Percentiles rank a stretch among this genome's conserved stretches.
phyloP scores from a whole-genome alignment of 2,888 invertebrate species.

The Mythimna loreyi region DNA sequence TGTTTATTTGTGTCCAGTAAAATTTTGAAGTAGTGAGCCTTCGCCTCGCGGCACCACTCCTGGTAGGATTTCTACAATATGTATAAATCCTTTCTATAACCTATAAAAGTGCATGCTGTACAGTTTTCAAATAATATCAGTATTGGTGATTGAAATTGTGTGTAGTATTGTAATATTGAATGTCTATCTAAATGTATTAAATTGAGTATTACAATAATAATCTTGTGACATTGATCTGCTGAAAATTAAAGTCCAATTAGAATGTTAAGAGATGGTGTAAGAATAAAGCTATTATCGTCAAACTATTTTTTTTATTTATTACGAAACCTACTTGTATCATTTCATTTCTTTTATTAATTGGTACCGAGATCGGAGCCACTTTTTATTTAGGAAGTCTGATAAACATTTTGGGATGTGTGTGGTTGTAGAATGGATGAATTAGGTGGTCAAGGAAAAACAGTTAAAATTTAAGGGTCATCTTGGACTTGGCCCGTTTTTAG shows the following conservation, averaged over 20 bases:
- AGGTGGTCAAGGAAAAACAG: no score
- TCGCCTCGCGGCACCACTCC: no score
- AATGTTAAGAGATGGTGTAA: constrained; percentile 43
- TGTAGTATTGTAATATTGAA: constrained; percentile 23
- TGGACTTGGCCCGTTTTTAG: no score
- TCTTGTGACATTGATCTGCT: constrained; percentile 47
- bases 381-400: no score
- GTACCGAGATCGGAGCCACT: no score
- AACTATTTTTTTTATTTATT: constrained; percentile 10
- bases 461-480: no score
- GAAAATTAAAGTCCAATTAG: constrained; percentile 45
- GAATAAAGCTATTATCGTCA: constrained; percentile 47
- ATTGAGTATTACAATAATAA: constrained; percentile 31
- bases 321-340: background rate
- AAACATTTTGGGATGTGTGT: no score
- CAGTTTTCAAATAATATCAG: constrained; percentile 54
- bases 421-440: no score
- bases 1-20: no score
- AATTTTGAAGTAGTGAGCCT: no score
- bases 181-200: constrained; percentile 32
- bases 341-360: background rate
- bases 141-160: constrained; percentile 40
- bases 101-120: constrained; percentile 49
- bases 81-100: constrained; percentile 14
- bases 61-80: constrained; percentile 3